phyloP scores from a whole-genome alignment of 92 coral and sea anemone genomes.

The Montipora capitata region DNA sequence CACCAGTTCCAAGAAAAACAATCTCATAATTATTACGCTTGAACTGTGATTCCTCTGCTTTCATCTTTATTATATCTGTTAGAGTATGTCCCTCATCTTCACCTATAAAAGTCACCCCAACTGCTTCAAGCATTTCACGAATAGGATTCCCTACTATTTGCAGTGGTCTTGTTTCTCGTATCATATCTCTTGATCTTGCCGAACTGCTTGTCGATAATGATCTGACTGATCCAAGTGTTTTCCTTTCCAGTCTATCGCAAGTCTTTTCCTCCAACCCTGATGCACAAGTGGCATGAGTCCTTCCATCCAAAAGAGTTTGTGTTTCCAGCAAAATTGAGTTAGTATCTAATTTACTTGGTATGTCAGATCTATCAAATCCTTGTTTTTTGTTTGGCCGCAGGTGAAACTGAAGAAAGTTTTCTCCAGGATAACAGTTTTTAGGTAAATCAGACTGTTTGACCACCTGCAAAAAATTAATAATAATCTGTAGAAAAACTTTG shows the following conservation, averaged over 20 bases:
- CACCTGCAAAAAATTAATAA: conserved; percentile 36
- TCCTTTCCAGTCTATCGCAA: not conserved
- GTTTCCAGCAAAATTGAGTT: conserved; percentile 52
- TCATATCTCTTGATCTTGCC: not conserved
- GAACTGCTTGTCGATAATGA: conserved; percentile 23
- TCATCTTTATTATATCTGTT: not conserved
- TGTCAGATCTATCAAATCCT: conserved; percentile 86
- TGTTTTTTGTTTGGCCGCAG: conserved; percentile 83
- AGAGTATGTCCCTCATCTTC: not conserved
- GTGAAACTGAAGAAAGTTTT: conserved; percentile 82
- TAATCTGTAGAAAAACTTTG: too few species aligned
- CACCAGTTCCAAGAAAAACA: conserved; percentile 97
- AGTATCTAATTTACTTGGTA: conserved; percentile 61
- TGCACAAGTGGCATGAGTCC: not conserved
- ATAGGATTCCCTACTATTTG: not conserved
- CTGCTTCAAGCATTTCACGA: conserved; percentile 9
- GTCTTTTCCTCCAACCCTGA: not conserved
- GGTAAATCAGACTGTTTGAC: conserved; percentile 46
- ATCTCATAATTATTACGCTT: conserved; percentile 80
- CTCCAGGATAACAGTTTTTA: conserved; percentile 78
- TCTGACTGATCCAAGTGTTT: not conserved
- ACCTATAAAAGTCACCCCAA: not conserved
- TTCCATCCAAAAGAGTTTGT: conserved; percentile 19
- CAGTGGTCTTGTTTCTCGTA: not conserved
- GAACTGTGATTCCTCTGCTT: not conserved